Percentiles rank a stretch among this genome's conserved stretches.
Conservation (phyloP, 2,797 vertebrate genomes). For the Sebastes flavidus region DNA sequence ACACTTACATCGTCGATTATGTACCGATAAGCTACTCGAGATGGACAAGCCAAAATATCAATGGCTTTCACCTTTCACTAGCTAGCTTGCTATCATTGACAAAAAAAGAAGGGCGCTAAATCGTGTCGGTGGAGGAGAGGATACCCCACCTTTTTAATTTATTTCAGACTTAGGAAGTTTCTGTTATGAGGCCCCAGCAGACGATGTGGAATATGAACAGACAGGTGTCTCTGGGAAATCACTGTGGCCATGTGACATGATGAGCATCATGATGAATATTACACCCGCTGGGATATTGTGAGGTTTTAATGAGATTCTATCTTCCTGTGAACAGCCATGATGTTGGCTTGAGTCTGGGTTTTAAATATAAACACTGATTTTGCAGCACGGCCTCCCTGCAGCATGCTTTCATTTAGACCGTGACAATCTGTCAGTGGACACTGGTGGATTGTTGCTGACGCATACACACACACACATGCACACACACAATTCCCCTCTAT, state of each 20-base stretch:
- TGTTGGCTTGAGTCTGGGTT: conserved; percentile 14
- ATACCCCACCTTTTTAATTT: too few species aligned
- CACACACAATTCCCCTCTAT: neutral
- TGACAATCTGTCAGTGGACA: conserved; percentile 46
- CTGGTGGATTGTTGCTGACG: conserved; percentile 18
- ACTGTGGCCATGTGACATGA: neutral
- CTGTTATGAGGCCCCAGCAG: neutral
- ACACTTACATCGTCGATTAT: too few species aligned
- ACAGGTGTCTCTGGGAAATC: neutral
- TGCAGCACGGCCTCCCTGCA: conserved; percentile 14
- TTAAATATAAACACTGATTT: conserved; percentile 43
- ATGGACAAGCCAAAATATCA: too few species aligned
- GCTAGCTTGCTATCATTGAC: too few species aligned
- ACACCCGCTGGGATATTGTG: neutral
- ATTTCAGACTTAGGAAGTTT: too few species aligned
- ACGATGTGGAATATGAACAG: neutral
- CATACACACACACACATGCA: conserved; percentile 6
- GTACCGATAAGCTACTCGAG: too few species aligned
- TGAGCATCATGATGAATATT: neutral
- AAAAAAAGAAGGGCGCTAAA: too few species aligned
- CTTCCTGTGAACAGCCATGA: conserved; percentile 14
- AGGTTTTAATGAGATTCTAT: conserved; percentile 20
- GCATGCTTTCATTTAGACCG: conserved; percentile 55
- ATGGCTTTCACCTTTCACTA: too few species aligned
- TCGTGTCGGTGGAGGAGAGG: too few species aligned